Evolutionary conservation across 2,888 invertebrate species (phyloP), one percentile per base, ranked within the genome.

Genomic region (Lampropteryx suffumata): DNA sequence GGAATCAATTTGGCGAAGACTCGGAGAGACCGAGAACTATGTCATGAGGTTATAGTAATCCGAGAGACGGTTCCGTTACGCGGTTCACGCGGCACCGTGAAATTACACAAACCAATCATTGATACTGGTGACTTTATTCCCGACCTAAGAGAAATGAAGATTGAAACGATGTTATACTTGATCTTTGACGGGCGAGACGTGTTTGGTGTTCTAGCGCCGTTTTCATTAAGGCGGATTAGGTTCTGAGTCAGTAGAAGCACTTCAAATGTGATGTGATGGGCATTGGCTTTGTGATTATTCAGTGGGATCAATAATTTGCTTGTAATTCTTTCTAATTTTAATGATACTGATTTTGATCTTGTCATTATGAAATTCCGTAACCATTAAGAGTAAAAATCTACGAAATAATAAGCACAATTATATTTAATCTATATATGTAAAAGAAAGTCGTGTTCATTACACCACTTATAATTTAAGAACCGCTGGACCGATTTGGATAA

Each of bases 31-130:
- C 43, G 65, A 61, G 70, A 85, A 83, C 78, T 84, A 73, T 86
- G 88, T 80, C 79, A 87, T 64, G 80, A 78, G 87, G 87, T 85
- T 86, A 83, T 74, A 79, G 81, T 82, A 77, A 82, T 78, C 73
- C 74, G 71, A 78, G 77, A 76, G 74, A 73, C 61, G 57, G 55
- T 57, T 71, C 85, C 84, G 84, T 86, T 85, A 85, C 65, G 61
- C 73, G 72, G 81, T 82, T 83, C 82, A 76, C 79, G 79, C 79
- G 70, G 76, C 60, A 71, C 72, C 73, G 75, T 81, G 82, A 81
- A 84, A 83, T 84, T 79, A 79, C 76, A 78, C 78, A 76, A 81
- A 76, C 79, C 82, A 79, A 84, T 84, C 80, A 80, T 73, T 60
- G 71, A 67, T 65, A 71, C 71, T 70, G 71, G 78, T 64, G 78